A percentile compares a stretch with the other conserved stretches of the same genome.
Conservation (phyloP, 64 coral and sea anemone species). For the Pocillopora damicornis region DNA sequence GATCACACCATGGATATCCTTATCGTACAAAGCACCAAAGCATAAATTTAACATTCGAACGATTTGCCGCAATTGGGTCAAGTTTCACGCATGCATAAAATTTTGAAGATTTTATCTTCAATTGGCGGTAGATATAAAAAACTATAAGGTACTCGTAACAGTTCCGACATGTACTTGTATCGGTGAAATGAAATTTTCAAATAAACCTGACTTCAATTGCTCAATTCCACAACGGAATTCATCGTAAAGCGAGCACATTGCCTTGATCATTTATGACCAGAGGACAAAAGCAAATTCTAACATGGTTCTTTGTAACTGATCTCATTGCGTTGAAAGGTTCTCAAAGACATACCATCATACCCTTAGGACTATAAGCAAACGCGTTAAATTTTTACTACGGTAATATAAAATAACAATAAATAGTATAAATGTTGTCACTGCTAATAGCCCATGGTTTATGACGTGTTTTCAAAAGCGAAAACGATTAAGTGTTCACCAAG, state of each 20-base stretch:
- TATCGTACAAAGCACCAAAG: neutral
- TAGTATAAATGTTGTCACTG: neutral
- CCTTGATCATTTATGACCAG: neutral
- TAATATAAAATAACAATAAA: neutral
- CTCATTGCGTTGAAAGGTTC: conserved; percentile 9
- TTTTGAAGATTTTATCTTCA: neutral
- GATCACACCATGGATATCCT: neutral
- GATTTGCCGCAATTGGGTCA: neutral
- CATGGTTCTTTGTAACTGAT: neutral
- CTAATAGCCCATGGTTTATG: neutral
- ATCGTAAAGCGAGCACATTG: neutral
- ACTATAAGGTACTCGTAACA: too few species aligned
- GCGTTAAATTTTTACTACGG: neutral
- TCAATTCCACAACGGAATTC: neutral
- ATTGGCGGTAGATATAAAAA: neutral
- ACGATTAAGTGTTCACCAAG: neutral
- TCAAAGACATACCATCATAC: neutral
- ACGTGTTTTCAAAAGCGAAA: neutral
- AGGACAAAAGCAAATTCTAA: neutral
- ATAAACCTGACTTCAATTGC: too few species aligned
- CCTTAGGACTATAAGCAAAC: neutral
- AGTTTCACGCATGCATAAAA: neutral
- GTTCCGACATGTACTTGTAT: too few species aligned
- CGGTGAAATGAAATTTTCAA: too few species aligned
- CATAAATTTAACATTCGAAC: neutral